Conservation (phyloP, 2,797 vertebrate genomes). For the Alca torda region DNA sequence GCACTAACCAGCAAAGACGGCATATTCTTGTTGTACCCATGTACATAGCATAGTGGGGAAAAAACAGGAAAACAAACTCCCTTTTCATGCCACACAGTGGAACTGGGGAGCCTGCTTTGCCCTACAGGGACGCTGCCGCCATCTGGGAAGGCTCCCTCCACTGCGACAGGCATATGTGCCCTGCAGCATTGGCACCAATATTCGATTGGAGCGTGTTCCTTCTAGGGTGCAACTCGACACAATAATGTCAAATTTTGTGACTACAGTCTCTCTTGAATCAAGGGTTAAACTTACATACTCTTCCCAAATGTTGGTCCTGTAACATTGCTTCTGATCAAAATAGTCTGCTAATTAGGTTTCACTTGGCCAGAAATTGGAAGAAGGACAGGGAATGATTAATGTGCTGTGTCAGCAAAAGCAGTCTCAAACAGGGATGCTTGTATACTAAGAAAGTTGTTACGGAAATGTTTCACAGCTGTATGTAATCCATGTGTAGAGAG, state of each 20-base stretch:
- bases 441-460: neutral
- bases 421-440: neutral
- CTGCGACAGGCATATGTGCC: fast-evolving
- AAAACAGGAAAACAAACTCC: neutral
- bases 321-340: neutral
- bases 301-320: neutral
- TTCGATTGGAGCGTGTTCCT: neutral
- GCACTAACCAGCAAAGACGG: neutral
- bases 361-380: neutral
- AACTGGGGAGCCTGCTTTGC: neutral
- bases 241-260: neutral
- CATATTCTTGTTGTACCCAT: neutral
- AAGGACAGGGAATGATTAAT: neutral
- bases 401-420: neutral
- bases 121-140: neutral
- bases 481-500: neutral
- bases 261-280: neutral
- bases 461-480: neutral
- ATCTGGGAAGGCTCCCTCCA: neutral
- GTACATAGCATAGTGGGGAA: fast-evolving
- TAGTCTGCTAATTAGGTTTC: neutral
- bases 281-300: neutral
- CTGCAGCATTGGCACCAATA: neutral
- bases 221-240: neutral
- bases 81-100: fast-evolving